phyloP scores from a whole-genome alignment of 2,113 vertebrate species.

The Passerina amoena region DNA sequence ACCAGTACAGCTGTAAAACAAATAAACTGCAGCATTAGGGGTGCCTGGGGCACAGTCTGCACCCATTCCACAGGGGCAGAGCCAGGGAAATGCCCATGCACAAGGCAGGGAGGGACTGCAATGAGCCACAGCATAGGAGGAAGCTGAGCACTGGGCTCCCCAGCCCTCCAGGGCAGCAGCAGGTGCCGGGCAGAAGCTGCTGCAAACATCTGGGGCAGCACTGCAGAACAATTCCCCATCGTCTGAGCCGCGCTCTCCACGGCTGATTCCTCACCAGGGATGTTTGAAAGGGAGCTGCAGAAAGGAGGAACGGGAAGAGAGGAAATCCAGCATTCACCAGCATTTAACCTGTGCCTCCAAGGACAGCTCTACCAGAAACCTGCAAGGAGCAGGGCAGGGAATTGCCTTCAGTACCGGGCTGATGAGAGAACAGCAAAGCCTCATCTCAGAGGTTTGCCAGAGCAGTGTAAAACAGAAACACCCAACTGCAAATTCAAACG shows the following conservation, averaged over 20 bases:
- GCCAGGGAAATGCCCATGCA: rapidly evolving
- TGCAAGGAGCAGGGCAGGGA: background rate
- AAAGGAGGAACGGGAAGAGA: background rate
- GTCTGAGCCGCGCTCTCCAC: rapidly evolving
- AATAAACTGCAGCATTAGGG: background rate
- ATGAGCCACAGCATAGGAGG: rapidly evolving
- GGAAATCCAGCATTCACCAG: background rate
- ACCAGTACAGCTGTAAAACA: background rate
- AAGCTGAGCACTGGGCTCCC: rapidly evolving
- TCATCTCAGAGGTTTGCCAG: background rate
- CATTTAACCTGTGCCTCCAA: background rate
- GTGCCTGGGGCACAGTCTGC: background rate
- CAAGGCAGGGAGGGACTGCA: background rate
- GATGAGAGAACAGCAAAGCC: background rate
- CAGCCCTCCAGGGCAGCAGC: background rate
- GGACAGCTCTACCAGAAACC: background rate
- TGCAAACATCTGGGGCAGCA: background rate
- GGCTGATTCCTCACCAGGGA: rapidly evolving
- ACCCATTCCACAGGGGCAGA: background rate
- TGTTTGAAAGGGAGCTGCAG: background rate
- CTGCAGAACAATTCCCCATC: background rate
- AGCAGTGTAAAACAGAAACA: background rate
- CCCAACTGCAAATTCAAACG: background rate
- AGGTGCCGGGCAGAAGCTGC: background rate
- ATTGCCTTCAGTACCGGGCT: too few relatives aligned